These are phyloP conservation scores for Piprites chloris DNA, from an alignment of 2,113 vertebrate species.

Conservation along the genomic window DNA sequence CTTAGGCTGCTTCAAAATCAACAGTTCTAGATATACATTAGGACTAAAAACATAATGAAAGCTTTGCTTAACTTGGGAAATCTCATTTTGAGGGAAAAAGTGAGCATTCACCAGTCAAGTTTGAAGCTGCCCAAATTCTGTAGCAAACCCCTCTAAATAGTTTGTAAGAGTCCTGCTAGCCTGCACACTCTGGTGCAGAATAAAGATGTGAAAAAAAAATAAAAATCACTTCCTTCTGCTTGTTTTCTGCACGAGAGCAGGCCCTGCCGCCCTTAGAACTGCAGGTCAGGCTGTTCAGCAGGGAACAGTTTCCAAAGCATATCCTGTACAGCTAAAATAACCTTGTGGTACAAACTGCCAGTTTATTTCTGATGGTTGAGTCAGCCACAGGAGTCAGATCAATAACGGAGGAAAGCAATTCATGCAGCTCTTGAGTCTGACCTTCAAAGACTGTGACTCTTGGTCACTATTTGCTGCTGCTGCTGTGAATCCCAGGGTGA, in stretches of 20 bases:
- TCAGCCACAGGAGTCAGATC: not conserved
- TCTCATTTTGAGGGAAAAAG: not conserved
- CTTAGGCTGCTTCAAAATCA: not conserved
- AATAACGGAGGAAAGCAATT: not conserved
- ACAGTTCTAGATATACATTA: not conserved
- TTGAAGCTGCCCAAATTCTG: not conserved
- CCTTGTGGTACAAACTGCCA: rapidly evolving
- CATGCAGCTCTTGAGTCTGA: not conserved
- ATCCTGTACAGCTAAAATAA: not conserved
- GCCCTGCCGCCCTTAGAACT: not conserved
- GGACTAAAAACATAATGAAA: not conserved
- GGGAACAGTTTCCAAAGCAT: not conserved
- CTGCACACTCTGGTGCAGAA: not conserved
- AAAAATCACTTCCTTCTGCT: not conserved
- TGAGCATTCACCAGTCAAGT: not conserved
- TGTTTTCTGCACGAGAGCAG: not conserved
- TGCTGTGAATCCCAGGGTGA: not conserved
- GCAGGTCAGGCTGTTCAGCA: not conserved
- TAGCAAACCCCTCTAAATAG: not conserved
- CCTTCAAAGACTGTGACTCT: not conserved
- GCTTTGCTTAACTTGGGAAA: not conserved
- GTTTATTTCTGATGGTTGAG: not conserved
- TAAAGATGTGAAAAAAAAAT: not conserved
- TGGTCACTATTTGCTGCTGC: not conserved
- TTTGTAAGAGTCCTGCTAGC: not conserved